Evolutionary conservation across 2,113 vertebrate genomes (phyloP).

Genomic region (Alaudala cheleensis): DNA sequence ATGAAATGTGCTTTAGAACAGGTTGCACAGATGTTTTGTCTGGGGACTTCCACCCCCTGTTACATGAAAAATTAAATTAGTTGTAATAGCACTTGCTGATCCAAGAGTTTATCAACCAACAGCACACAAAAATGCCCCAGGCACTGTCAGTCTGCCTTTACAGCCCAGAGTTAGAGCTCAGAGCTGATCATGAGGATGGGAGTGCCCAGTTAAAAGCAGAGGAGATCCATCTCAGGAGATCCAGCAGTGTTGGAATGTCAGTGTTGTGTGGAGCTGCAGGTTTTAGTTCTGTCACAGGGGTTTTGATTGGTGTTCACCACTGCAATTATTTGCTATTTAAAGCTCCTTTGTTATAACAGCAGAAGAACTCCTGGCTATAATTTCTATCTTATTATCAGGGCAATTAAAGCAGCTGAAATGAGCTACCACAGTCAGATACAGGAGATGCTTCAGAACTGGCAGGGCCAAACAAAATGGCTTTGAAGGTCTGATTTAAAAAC

Average conservation of each 20-base stretch:
- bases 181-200: neutral
- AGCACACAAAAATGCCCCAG: neutral
- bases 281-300: neutral
- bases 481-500: neutral
- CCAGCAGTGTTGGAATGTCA: fast-evolving
- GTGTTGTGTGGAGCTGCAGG: neutral
- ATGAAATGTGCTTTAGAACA: neutral
- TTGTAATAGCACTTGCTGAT: neutral
- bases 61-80: conserved; percentile 29
- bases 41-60: conserved; percentile 42
- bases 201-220: neutral
- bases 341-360: neutral
- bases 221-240: neutral
- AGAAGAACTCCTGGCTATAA: neutral
- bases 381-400: neutral
- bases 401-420: neutral
- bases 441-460: neutral
- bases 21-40: conserved; percentile 58
- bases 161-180: neutral
- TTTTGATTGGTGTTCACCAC: neutral
- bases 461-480: neutral
- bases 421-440: neutral
- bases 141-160: neutral
- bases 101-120: conserved; percentile 1
- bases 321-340: neutral